Evolutionary conservation across 2,797 vertebrate genomes (phyloP).

Genomic region (Varecia variegata): DNA sequence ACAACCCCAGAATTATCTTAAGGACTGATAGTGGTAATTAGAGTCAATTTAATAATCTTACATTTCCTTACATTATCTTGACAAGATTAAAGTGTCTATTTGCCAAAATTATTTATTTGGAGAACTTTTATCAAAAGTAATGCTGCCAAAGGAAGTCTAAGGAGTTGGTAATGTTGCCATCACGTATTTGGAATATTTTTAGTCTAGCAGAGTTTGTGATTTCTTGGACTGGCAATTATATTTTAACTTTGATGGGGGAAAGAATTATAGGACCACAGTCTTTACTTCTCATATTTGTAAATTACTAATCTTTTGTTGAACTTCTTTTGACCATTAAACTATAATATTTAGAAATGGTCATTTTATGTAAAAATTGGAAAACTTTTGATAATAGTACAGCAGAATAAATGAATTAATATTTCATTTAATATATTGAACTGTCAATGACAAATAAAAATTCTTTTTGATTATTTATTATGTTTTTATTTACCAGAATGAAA

Average conservation of each 20-base stretch:
- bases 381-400: constrained; percentile 35
- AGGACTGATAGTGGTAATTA: not conserved
- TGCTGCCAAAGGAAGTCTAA: not conserved
- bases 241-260: constrained; percentile 7
- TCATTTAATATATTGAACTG: constrained; percentile 56
- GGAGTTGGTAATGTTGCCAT: not conserved
- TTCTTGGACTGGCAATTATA: constrained; percentile 22
- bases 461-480: not conserved
- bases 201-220: constrained; percentile 23
- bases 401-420: constrained; percentile 50
- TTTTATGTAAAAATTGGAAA: constrained; percentile 44
- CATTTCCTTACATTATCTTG: constrained; percentile 25
- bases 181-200: not conserved
- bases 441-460: constrained; percentile 56
- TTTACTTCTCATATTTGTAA: constrained; percentile 41
- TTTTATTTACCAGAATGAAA: constrained; percentile 55
- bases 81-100: constrained; percentile 11
- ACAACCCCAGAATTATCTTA: not conserved
- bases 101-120: not conserved
- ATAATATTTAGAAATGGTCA: constrained; percentile 25
- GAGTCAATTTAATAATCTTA: not conserved
- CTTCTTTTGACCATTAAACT: constrained; percentile 46
- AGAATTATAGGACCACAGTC: not conserved
- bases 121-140: constrained; percentile 23
- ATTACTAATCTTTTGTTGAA: constrained; percentile 26